Conservation (phyloP, 2,888 invertebrate species). For the Trilocha varians region DNA sequence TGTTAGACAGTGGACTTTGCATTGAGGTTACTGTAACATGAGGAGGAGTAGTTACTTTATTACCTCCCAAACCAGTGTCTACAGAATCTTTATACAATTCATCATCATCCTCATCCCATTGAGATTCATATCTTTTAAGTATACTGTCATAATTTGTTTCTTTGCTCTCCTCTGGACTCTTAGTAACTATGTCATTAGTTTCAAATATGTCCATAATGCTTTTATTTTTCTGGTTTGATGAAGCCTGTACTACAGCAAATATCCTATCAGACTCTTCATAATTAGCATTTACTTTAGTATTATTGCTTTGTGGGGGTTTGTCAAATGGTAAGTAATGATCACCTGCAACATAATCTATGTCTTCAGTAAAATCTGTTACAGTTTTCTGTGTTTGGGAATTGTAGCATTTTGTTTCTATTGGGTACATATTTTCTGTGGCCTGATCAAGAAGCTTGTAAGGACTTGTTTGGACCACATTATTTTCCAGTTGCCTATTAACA, state of each 20-base stretch:
- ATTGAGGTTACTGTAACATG: constrained; percentile 12
- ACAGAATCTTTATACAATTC: constrained; percentile 49
- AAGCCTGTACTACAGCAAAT: constrained; percentile 52
- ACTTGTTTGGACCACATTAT: background rate
- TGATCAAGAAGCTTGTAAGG: background rate
- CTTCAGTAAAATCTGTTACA: constrained; percentile 29
- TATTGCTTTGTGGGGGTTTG: constrained; percentile 17
- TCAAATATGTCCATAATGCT: constrained; percentile 64
- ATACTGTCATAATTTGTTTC: constrained; percentile 32
- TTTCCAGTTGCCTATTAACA: background rate
- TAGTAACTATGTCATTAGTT: constrained; percentile 22
- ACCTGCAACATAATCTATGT: constrained; percentile 23
- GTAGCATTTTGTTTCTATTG: background rate
- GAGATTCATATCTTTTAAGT: constrained; percentile 39
- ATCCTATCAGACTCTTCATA: constrained; percentile 32
- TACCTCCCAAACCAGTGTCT: constrained; percentile 8
- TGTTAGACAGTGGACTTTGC: constrained; percentile 34
- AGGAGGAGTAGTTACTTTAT: constrained; percentile 17
- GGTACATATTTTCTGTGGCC: background rate
- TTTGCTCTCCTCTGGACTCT: constrained; percentile 32
- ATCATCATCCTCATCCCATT: constrained; percentile 66
- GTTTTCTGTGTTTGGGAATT: background rate
- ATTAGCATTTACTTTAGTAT: constrained; percentile 11
- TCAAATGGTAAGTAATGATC: constrained; percentile 38
- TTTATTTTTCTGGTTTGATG: constrained; percentile 38